phyloP scores from a whole-genome alignment of 37 sponge, comb jelly and placozoan genomes.

The Haliclona indistincta region DNA sequence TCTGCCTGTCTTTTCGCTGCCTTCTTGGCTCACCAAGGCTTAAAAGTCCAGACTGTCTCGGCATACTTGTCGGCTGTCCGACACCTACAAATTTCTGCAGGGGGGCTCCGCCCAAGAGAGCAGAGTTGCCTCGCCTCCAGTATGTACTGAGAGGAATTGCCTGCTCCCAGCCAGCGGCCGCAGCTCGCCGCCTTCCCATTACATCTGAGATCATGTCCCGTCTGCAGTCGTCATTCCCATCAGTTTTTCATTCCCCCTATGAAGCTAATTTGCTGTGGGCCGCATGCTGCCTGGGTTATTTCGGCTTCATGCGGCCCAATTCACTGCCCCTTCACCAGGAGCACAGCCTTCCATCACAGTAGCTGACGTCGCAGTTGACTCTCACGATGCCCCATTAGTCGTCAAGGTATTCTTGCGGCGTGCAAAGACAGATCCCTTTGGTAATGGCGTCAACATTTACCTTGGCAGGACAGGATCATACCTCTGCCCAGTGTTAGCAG shows the following conservation, averaged over 20 bases:
- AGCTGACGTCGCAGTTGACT: slow-evolving; percentile 14
- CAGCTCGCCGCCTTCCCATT: no score
- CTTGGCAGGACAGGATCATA: slow-evolving; percentile 2
- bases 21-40: background rate
- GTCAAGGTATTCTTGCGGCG: slow-evolving; percentile 8
- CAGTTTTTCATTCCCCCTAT: slow-evolving; percentile 1
- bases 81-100: slow-evolving; percentile 30
- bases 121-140: no score
- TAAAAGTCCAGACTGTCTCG: slow-evolving; percentile 13
- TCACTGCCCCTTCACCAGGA: slow-evolving; percentile 11
- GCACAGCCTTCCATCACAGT: background rate
- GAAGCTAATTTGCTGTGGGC: slow-evolving; percentile 13
- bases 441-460: slow-evolving; percentile 16
- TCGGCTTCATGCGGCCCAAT: no score
- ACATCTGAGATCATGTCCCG: no score
- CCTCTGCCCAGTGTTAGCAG: slow-evolving; percentile 31
- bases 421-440: slow-evolving; percentile 14
- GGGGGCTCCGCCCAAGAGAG: no score
- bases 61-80: slow-evolving; percentile 47
- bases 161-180: background rate
- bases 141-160: background rate
- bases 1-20: slow-evolving; percentile 14
- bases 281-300: no score
- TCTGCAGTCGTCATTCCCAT: no score
- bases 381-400: background rate